These are phyloP conservation scores for Takifugu rubripes DNA, from an alignment of 2,797 vertebrate genomes.

Conservation along the genomic window DNA sequence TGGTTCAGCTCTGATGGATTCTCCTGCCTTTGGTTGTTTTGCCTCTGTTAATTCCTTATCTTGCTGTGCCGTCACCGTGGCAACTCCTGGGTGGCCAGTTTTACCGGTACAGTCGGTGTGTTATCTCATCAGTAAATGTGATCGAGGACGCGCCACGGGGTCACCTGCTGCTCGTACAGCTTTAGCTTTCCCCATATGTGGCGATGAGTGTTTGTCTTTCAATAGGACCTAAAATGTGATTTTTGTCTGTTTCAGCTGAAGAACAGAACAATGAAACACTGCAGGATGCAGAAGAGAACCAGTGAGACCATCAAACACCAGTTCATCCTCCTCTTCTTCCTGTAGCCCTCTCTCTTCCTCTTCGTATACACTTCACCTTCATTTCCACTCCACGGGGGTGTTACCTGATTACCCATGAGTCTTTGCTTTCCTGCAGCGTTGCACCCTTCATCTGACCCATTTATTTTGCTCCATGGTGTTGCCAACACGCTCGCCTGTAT, in stretches of 20 bases:
- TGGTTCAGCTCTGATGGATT: slow-evolving; percentile 47
- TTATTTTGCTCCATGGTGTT: slow-evolving; percentile 53
- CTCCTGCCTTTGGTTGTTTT: slow-evolving; percentile 43
- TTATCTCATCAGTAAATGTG: not conserved
- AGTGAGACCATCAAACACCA: slow-evolving; percentile 80
- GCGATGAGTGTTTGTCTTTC: too few species aligned
- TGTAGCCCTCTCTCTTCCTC: slow-evolving; percentile 66
- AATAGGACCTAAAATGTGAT: too few species aligned
- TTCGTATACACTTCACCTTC: slow-evolving; percentile 43
- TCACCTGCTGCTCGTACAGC: too few species aligned
- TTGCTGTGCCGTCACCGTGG: slow-evolving; percentile 56
- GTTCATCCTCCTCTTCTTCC: slow-evolving; percentile 60
- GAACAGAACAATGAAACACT: slow-evolving; percentile 92
- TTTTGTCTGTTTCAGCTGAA: slow-evolving; percentile 77
- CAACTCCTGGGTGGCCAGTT: slow-evolving; percentile 40
- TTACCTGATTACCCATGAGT: slow-evolving; percentile 22
- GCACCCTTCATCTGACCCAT: slow-evolving; percentile 30
- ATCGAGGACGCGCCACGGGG: not conserved
- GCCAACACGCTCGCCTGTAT: slow-evolving; percentile 66
- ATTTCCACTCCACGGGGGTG: slow-evolving; percentile 23
- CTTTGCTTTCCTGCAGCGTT: slow-evolving; percentile 34
- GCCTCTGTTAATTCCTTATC: slow-evolving; percentile 49
- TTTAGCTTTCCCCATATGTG: too few species aligned
- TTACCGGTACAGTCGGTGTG: slow-evolving; percentile 21
- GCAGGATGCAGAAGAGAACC: slow-evolving; percentile 92